phyloP scores from a whole-genome alignment of 2,888 invertebrate species.

The Glaucopsyche alexis region DNA sequence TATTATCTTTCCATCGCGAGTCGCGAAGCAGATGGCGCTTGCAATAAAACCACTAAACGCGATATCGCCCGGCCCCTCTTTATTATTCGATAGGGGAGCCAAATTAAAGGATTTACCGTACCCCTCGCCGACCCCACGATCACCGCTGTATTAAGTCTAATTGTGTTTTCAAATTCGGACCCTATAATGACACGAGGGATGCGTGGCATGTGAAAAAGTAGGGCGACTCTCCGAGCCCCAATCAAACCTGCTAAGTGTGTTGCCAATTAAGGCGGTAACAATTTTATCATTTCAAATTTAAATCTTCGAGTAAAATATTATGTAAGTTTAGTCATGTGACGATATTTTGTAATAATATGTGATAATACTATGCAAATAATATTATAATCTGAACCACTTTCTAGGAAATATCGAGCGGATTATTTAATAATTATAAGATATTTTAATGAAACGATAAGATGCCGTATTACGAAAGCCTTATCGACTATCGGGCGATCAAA shows the following conservation, averaged over 20 bases:
- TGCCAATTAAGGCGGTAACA: constrained; percentile 37
- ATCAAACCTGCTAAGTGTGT: constrained; percentile 62
- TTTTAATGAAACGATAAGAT: constrained; percentile 23
- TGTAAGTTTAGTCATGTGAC: not conserved
- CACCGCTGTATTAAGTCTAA: constrained; percentile 81
- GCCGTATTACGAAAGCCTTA: constrained; percentile 22
- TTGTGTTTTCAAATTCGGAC: constrained; percentile 79
- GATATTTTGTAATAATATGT: not conserved
- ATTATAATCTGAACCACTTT: not conserved
- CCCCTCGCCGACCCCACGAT: constrained; percentile 71
- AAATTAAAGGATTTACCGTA: constrained; percentile 79
- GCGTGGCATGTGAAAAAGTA: constrained; percentile 71
- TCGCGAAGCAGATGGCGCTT: constrained; percentile 76
- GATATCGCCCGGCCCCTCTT: constrained; percentile 73
- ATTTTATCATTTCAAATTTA: constrained; percentile 8
- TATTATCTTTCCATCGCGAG: constrained; percentile 76
- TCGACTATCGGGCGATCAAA: constrained; percentile 12
- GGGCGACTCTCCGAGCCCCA: constrained; percentile 66
- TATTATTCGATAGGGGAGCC: constrained; percentile 80
- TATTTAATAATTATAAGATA: constrained; percentile 4
- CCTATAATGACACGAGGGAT: constrained; percentile 64
- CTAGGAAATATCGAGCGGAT: constrained; percentile 6
- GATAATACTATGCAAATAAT: not conserved
- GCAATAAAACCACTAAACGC: constrained; percentile 80
- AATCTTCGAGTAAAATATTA: not conserved